phyloP scores from a whole-genome alignment of 2,113 vertebrate species.

The Aegypius monachus region DNA sequence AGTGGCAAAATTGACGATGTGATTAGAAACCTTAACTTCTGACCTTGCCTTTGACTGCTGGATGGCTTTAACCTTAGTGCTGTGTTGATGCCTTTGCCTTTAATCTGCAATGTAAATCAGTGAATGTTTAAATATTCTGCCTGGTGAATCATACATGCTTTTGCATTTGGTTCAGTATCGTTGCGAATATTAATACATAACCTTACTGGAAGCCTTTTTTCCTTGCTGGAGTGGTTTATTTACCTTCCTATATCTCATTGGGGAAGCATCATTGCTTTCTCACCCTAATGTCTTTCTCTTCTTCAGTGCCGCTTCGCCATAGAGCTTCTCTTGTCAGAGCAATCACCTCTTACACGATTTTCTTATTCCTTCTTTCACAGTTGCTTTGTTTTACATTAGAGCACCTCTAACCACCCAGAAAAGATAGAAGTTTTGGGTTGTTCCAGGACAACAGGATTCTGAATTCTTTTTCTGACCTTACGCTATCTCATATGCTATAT shows the following conservation, averaged over 20 bases:
- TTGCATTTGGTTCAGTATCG: background rate
- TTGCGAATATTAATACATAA: background rate
- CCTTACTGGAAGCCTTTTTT: background rate
- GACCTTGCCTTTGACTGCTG: background rate
- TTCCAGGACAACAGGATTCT: background rate
- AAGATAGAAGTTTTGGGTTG: background rate
- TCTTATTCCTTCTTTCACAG: background rate
- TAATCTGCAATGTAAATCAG: background rate
- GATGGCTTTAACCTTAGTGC: background rate
- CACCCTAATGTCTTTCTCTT: background rate
- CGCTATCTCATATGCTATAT: rapidly evolving
- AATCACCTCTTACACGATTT: background rate
- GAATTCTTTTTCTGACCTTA: background rate
- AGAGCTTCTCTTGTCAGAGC: background rate
- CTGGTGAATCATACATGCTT: background rate
- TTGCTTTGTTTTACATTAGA: background rate
- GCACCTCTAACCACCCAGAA: background rate
- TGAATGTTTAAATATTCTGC: background rate
- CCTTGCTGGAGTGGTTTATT: background rate
- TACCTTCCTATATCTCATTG: background rate
- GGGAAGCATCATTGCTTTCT: background rate
- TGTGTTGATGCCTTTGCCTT: background rate
- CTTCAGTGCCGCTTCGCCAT: background rate
- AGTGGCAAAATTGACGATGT: background rate
- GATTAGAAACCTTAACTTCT: background rate